These are phyloP conservation scores for Xanthia togata DNA, from an alignment of 2,888 invertebrate genomes.

Conservation along the genomic window DNA sequence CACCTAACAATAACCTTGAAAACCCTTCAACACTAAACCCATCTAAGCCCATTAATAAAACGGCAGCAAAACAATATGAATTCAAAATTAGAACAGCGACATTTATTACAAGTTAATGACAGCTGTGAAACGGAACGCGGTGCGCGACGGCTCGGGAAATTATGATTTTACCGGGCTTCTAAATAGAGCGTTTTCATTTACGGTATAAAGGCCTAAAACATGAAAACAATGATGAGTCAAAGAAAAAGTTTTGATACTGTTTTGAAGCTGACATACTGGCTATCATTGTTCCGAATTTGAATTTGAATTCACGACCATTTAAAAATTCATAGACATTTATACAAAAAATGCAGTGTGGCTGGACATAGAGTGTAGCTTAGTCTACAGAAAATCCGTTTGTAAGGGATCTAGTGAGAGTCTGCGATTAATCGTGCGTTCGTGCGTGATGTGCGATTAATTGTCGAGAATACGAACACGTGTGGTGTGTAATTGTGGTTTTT, in stretches of 20 bases:
- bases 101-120: conserved; percentile 44
- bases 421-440: conserved; percentile 21
- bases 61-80: conserved; percentile 4
- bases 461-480: conserved; percentile 2
- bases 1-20: too few relatives aligned
- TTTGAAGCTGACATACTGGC: background rate
- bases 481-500: conserved; percentile 15
- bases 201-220: background rate
- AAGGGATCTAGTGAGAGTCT: conserved; percentile 7
- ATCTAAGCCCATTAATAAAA: background rate
- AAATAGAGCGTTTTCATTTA: background rate
- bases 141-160: conserved; percentile 10
- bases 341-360: background rate
- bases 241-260: too few relatives aligned
- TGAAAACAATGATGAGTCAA: background rate
- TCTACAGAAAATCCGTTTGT: conserved; percentile 14
- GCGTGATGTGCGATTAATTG: conserved; percentile 31
- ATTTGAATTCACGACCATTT: background rate
- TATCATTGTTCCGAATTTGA: background rate
- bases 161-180: background rate
- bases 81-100: conserved; percentile 30
- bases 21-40: background rate
- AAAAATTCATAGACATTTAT: background rate
- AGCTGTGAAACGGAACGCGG: conserved; percentile 31
- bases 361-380: conserved; percentile 3